Conservation (phyloP, 2,888 invertebrate species). For the Trichopoda pennipes region DNA sequence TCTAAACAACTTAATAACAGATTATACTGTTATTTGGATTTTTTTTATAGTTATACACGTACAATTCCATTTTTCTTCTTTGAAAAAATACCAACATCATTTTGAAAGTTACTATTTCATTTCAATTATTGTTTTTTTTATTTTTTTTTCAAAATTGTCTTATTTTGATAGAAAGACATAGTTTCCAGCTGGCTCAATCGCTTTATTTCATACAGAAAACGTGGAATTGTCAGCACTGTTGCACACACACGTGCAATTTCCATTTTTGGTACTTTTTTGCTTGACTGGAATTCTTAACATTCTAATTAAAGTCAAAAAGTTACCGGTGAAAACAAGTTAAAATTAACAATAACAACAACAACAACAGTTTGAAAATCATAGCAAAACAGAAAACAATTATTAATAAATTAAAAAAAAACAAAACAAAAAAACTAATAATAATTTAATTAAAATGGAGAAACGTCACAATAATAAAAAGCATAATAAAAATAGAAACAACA, state of each 20-base stretch:
- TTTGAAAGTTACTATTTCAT: no score
- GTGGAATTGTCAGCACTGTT: background rate
- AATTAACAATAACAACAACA: background rate
- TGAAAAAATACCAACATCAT: no score
- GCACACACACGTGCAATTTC: conserved; percentile 48
- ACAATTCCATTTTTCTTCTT: no score
- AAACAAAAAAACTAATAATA: background rate
- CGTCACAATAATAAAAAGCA: conserved; percentile 65
- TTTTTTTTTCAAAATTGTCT: no score
- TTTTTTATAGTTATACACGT: no score
- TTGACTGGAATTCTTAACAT: conserved; percentile 40
- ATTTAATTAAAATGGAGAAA: conserved; percentile 56
- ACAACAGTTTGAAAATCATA: background rate
- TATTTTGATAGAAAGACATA: no score
- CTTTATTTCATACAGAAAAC: background rate
- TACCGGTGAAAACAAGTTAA: conserved; percentile 32
- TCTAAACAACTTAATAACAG: no score
- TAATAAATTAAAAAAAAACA: background rate
- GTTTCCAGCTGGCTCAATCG: no score
- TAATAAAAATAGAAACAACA: conserved; percentile 58
- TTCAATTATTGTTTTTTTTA: no score
- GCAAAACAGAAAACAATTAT: background rate
- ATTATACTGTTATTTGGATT: no score
- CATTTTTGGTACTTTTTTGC: conserved; percentile 59
- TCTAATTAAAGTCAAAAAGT: conserved; percentile 44